Base-by-base conservation (phyloP, 1,140 invertebrate species). In the Pseudomyrmex concolor region DNA sequence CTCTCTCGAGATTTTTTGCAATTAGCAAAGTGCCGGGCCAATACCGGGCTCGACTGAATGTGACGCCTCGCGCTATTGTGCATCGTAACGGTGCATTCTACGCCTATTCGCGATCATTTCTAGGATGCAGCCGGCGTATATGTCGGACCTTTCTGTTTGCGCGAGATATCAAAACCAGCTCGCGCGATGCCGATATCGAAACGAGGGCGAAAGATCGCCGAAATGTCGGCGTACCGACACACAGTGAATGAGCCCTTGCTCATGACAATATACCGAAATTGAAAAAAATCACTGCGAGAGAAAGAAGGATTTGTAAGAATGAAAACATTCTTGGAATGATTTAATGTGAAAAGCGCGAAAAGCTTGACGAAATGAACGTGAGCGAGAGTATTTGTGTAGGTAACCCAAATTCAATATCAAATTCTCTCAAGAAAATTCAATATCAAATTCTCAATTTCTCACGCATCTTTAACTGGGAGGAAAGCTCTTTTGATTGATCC, bases 21-120 rank as follows among this genome's bases (percentile, higher is more conserved):
- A 91, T 91, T 91, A 91, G 90, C 86, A 90, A 89, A 91, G 90
- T 91, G 89, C 76, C 83, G 72, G 67, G 77, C 85, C 76, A 86
- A 87, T 82, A 81, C 77, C 59, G 54, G 74, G 48, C 59, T 50
- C 51, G 87, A 57, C 83, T 90, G 86, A 90, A 90, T 86, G 76
- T 83, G 76, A 71, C 85, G 73, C 81, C 57, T 72, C 22, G 60
- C 77, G 43, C 64, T 66, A 88, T 89, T 90, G 85, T 89, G 59
- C 76, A 48, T 43, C 55, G 71, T 57, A 25, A 59, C 71, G 25
- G 71, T 68, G 67, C 71, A 68, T 80, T 68, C 68, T 70, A 45
- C 73, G 60, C 25, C 78, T 81, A 84, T 84, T 77, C 54, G 73
- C 63, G 73, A 85, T 88, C 76, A 88, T 85, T 80, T 88, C 57